Evolutionary conservation across 2,888 invertebrate genomes (phyloP).

Genomic region (Stramonita haemastoma): DNA sequence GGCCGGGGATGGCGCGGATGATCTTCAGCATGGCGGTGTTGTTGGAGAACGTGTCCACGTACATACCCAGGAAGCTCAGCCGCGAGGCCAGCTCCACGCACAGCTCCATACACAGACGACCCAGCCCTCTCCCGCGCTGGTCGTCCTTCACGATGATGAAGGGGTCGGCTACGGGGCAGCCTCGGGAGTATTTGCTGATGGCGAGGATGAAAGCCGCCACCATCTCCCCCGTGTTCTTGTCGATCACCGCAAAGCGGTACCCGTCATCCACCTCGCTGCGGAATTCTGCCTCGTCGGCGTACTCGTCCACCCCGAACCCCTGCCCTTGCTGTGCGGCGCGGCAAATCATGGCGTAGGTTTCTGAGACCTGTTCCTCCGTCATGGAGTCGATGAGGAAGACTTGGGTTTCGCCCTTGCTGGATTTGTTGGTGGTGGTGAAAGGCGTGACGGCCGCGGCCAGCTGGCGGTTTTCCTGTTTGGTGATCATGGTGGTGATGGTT

Average conservation of each 20-base stretch:
- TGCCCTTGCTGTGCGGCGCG: conserved; percentile 54
- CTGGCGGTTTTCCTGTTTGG: background rate
- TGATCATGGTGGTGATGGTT: conserved; percentile 13
- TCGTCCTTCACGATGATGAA: conserved; percentile 53
- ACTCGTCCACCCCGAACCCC: conserved; percentile 60
- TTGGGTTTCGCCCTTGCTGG: conserved; percentile 45
- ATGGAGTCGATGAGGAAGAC: conserved; percentile 56
- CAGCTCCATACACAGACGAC: conserved; percentile 54
- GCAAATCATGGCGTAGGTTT: conserved; percentile 58
- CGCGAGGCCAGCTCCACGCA: conserved; percentile 54
- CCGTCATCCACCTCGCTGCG: conserved; percentile 53
- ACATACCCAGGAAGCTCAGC: conserved; percentile 59
- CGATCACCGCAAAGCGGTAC: conserved; percentile 54
- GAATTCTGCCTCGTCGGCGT: conserved; percentile 52
- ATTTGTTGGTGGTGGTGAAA: conserved; percentile 49
- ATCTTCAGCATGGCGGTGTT: conserved; percentile 58
- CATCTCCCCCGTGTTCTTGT: conserved; percentile 52
- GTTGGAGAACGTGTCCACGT: conserved; percentile 61
- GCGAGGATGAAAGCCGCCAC: conserved; percentile 56
- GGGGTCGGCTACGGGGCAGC: conserved; percentile 55
- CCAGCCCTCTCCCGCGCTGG: conserved; percentile 54
- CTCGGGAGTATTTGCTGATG: conserved; percentile 55
- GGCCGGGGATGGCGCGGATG: conserved; percentile 54
- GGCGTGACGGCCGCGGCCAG: conserved; percentile 49
- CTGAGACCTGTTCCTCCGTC: conserved; percentile 57